Evolutionary conservation across 1,140 invertebrate genomes (phyloP), one percentile per base, ranked within the genome.

Genomic region (Nymphalis io): DNA sequence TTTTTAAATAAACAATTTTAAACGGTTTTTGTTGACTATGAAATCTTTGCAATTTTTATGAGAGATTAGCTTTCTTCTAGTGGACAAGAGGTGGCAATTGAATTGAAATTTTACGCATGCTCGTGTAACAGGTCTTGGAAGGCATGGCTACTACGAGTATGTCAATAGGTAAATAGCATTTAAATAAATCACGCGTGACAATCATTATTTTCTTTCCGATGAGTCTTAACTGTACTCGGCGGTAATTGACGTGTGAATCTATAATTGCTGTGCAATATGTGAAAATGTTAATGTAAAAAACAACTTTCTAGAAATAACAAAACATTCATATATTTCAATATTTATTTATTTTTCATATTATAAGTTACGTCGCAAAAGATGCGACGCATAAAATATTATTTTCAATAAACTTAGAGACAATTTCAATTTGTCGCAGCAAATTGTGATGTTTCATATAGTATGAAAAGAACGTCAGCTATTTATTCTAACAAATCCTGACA

Each of bases 151-250:
- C 68, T 77, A n/a, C n/a, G n/a, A n/a, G n/a, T n/a, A 75, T 81
- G 84, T 83, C 80, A 86, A 78, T 84, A 78, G 85, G 79, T 83
- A 83, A 85, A 74, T 73, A 76, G 77, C 72, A 73, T 76, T 81
- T 71, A 46, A 80, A 82, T 84, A 86, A 84, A 86, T 85, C 78
- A 83, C 72, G 48, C 75, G 61, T 80, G 81, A 84, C 80, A 75
- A 74, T 84, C 73, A 76, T 75, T 82, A 77, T 76, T 81, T 80
- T 70, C 70, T 77, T 71, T 68, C 69, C 78, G 78, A 86, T 87
- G 69, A 76, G 79, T 80, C 61, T 79, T 83, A 82, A 85, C 80
- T 81, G 81, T 83, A 82, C 76, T 79, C 75, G 72, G 6, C 60
- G 57, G 59, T 68, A 77, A 86, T 80, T 69, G 70, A 80, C 81